Evolutionary conservation across 2,113 vertebrate species (phyloP).

Genomic region (Eretmochelys imbricata): DNA sequence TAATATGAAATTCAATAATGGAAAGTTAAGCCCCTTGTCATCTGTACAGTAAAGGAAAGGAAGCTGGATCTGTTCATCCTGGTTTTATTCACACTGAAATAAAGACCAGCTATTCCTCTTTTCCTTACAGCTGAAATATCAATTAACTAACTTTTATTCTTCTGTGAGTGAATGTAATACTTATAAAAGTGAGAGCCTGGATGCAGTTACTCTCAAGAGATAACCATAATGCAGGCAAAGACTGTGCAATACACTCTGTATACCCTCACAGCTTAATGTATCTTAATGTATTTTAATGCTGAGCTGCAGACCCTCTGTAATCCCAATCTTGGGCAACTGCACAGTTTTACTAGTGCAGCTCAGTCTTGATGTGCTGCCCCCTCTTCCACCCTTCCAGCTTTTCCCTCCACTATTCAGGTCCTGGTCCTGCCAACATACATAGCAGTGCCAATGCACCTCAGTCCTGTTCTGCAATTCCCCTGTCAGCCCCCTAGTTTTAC

Average conservation of each 20-base stretch:
- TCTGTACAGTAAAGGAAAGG: not conserved
- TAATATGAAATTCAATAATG: not conserved
- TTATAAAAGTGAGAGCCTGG: not conserved
- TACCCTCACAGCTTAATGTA: not conserved
- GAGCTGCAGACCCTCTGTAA: not conserved
- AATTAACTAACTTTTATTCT: rapidly evolving
- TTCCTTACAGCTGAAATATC: not conserved
- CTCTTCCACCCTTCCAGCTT: not conserved
- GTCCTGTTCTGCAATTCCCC: not conserved
- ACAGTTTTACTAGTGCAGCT: not conserved
- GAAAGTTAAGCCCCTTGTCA: not conserved
- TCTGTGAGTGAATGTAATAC: not conserved
- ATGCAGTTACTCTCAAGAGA: not conserved
- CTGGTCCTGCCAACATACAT: not conserved
- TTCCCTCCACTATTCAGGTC: not conserved
- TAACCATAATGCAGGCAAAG: not conserved
- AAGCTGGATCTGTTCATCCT: not conserved
- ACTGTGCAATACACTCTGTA: not conserved
- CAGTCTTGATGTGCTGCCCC: not conserved
- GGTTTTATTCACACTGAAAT: rapidly evolving
- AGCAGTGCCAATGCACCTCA: not conserved
- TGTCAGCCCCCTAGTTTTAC: not conserved
- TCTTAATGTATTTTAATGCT: rapidly evolving
- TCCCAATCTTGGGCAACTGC: not conserved
- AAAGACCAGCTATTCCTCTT: not conserved